Conservation (phyloP, 2,888 invertebrate genomes). For the Tenthredo mesomela region DNA sequence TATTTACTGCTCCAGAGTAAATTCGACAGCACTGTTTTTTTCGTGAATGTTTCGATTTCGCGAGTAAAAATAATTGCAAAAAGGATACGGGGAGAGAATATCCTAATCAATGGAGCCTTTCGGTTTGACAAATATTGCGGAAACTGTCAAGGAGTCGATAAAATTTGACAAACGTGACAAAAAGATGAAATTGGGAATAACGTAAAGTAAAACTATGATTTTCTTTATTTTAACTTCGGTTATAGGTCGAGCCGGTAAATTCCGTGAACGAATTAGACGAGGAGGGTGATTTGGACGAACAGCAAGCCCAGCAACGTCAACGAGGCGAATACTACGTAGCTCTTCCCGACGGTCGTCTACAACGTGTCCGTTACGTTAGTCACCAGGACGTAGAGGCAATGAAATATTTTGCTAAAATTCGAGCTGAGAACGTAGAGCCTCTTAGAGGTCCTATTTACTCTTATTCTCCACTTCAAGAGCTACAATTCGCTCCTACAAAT, state of each 20-base stretch:
- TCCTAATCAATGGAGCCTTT: too few relatives aligned
- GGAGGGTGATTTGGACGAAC: slow-evolving; percentile 70
- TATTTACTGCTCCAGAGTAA: too few relatives aligned
- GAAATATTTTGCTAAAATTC: slow-evolving; percentile 84
- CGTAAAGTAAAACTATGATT: background rate
- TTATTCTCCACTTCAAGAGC: slow-evolving; percentile 72
- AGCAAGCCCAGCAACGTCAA: slow-evolving; percentile 67
- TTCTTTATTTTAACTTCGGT: background rate
- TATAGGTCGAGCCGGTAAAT: slow-evolving; percentile 70
- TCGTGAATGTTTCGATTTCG: too few relatives aligned
- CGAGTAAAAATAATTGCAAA: background rate
- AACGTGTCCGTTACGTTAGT: slow-evolving; percentile 83
- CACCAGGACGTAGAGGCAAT: slow-evolving; percentile 80
- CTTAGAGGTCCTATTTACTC: slow-evolving; percentile 83
- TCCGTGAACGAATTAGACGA: slow-evolving; percentile 73
- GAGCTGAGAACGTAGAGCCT: slow-evolving; percentile 83
- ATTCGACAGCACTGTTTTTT: too few relatives aligned
- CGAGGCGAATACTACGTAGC: slow-evolving; percentile 83
- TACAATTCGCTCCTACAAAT: slow-evolving; percentile 67
- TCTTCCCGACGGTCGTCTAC: slow-evolving; percentile 83
- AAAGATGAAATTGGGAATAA: background rate
- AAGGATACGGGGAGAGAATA: background rate
- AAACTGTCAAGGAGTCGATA: background rate
- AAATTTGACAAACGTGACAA: background rate
- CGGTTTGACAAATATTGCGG: too few relatives aligned